These are phyloP conservation scores for Tragulus kanchil DNA, from an alignment of 2,113 vertebrate species.

Conservation along the genomic window DNA sequence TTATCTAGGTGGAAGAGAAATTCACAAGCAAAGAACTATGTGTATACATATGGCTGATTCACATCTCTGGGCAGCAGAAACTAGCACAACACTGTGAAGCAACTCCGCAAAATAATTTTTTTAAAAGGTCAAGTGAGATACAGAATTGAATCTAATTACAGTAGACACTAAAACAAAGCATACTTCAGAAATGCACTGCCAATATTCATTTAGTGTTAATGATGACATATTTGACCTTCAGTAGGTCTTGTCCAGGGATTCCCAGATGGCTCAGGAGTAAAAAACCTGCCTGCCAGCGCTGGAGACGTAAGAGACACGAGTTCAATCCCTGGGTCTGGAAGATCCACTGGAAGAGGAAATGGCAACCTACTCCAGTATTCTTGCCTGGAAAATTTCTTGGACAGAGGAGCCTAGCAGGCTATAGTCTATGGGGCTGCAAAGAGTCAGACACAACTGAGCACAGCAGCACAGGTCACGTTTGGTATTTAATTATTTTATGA, in stretches of 20 bases:
- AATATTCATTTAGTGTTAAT: conserved; percentile 54
- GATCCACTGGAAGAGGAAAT: neutral
- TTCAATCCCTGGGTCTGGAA: neutral
- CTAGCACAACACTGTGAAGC: neutral
- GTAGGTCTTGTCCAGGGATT: neutral
- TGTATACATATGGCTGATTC: neutral
- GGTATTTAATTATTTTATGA: conserved; percentile 60
- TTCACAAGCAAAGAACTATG: neutral
- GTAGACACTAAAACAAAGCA: conserved; percentile 50
- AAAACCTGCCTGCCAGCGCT: neutral
- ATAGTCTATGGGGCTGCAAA: neutral
- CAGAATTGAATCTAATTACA: conserved; percentile 54
- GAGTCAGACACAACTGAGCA: neutral
- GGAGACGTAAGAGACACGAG: neutral
- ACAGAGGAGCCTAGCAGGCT: neutral
- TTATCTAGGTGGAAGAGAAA: neutral
- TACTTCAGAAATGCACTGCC: conserved; percentile 30
- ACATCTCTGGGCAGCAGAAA: neutral
- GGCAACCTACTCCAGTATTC: neutral
- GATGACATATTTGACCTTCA: conserved; percentile 59
- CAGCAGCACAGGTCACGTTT: neutral
- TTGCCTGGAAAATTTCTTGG: neutral
- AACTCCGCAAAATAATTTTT: no score
- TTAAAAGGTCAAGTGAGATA: conserved; percentile 61
- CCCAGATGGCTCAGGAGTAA: neutral